Conservation (phyloP, 2,113 vertebrate genomes). For the Psammodynastes pulverulentus region DNA sequence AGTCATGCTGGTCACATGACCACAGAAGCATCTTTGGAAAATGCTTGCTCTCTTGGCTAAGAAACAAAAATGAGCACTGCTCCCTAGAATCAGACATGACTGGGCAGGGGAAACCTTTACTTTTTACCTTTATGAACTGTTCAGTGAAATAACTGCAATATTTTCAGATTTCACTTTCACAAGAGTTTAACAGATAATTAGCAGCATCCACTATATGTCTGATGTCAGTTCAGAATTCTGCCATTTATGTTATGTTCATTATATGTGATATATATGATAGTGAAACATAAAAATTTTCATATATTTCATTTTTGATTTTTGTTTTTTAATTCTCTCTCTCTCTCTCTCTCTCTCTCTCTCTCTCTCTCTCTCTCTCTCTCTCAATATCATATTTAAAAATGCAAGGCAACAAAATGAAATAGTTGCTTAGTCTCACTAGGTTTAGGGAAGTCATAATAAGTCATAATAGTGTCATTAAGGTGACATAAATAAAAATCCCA, state of each 20-base stretch:
- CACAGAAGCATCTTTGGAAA: too few relatives aligned
- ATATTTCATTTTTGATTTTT: conserved; percentile 5
- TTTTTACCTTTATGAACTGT: not conserved
- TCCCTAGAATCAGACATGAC: too few relatives aligned
- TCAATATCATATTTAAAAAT: not conserved
- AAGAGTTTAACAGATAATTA: conserved; percentile 6
- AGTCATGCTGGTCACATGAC: too few relatives aligned
- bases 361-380: not conserved
- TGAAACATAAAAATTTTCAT: conserved; percentile 8
- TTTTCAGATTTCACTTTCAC: not conserved
- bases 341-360: too few relatives aligned
- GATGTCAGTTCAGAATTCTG: conserved; percentile 5
- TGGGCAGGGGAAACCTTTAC: too few relatives aligned
- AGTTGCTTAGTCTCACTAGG: not conserved
- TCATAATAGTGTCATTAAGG: not conserved
- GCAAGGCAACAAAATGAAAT: not conserved
- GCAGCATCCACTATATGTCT: conserved; percentile 1
- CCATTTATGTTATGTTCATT: not conserved
- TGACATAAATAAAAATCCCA: not conserved
- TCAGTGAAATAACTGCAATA: conserved; percentile 4
- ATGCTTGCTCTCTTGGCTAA: too few relatives aligned
- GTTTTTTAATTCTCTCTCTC: not conserved
- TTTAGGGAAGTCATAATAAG: too few relatives aligned
- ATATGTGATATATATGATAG: conserved; percentile 41
- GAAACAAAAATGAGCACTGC: too few relatives aligned